A percentile compares a stretch with the other conserved stretches of the same genome.
Evolutionary conservation across 2,113 vertebrate genomes (phyloP).

Genomic region (Butorides virescens): DNA sequence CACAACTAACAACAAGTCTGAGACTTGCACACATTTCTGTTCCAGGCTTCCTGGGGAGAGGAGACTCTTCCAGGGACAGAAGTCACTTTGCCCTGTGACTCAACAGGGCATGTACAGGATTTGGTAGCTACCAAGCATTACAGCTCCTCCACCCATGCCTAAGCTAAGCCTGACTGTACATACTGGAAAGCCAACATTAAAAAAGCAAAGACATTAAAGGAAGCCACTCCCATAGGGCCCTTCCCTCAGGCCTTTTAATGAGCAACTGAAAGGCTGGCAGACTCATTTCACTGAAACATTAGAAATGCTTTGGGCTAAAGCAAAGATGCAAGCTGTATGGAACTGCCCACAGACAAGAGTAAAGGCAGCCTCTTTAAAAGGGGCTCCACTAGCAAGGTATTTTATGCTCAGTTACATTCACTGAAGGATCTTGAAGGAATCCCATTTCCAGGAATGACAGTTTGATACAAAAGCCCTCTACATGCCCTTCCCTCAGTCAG

Average conservation of each 20-base stretch:
- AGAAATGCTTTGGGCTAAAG: not conserved
- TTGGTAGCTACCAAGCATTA: not conserved
- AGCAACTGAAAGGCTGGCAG: not conserved
- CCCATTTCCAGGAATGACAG: not conserved
- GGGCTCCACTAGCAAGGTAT: not conserved
- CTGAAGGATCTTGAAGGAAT: not conserved
- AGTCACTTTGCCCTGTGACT: not conserved
- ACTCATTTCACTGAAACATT: not conserved
- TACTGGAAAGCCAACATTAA: not conserved
- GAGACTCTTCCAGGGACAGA: not conserved
- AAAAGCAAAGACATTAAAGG: not conserved
- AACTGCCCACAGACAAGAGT: not conserved
- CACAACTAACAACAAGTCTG: not conserved
- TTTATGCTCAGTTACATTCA: not conserved
- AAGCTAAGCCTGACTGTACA: not conserved
- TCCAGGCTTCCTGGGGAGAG: not conserved
- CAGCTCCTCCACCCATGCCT: not conserved
- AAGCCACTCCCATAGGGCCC: not conserved
- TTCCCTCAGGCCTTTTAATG: not conserved
- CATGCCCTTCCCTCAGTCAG: not conserved
- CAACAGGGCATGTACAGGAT: rapidly evolving
- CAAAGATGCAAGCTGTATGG: not conserved
- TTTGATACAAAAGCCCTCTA: not conserved
- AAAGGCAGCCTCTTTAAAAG: not conserved
- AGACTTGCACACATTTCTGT: not conserved